A percentile compares a stretch with the other conserved stretches of the same genome.
phyloP scores from a whole-genome alignment of 2,797 vertebrate genomes.

The Mareca strepera region DNA sequence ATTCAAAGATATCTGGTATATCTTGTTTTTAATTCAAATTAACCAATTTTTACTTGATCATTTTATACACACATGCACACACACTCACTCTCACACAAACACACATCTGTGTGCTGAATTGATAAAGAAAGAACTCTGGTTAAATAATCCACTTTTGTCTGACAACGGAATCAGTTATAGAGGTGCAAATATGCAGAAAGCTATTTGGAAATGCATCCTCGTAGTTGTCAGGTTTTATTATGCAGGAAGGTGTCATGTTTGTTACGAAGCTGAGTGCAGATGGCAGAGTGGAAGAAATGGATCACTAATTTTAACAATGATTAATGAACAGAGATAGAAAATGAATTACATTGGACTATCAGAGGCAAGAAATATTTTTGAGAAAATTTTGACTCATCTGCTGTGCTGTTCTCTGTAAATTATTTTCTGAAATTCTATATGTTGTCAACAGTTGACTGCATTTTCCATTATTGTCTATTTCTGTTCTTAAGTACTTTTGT shows the following conservation, averaged over 20 bases:
- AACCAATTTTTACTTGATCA: constrained; percentile 72
- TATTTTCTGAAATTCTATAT: constrained; percentile 94
- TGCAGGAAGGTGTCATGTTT: constrained; percentile 99
- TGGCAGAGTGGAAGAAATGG: constrained; percentile 99
- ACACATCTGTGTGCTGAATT: constrained; percentile 80
- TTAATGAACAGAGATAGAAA: constrained; percentile 99
- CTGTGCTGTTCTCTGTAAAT: constrained; percentile 91
- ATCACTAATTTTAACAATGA: constrained; percentile 99
- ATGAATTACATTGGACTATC: constrained; percentile 99
- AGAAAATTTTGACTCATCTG: constrained; percentile 99
- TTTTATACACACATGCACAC: constrained; percentile 69
- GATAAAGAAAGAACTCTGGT: constrained; percentile 89
- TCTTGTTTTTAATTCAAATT: constrained; percentile 71
- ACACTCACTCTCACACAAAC: constrained; percentile 14
- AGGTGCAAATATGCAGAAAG: constrained; percentile 99
- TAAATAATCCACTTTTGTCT: constrained; percentile 99
- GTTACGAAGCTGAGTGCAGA: constrained; percentile 99
- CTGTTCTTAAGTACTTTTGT: constrained; percentile 92
- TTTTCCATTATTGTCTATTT: constrained; percentile 97
- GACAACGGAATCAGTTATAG: constrained; percentile 96
- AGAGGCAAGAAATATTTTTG: constrained; percentile 99
- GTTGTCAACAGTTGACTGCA: constrained; percentile 98
- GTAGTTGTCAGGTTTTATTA: constrained; percentile 99
- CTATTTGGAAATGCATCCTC: constrained; percentile 99
- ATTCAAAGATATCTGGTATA: constrained; percentile 43